These are phyloP conservation scores for Pseudoatta argentina DNA, from an alignment of 1,140 invertebrate genomes.

Conservation along the genomic window DNA sequence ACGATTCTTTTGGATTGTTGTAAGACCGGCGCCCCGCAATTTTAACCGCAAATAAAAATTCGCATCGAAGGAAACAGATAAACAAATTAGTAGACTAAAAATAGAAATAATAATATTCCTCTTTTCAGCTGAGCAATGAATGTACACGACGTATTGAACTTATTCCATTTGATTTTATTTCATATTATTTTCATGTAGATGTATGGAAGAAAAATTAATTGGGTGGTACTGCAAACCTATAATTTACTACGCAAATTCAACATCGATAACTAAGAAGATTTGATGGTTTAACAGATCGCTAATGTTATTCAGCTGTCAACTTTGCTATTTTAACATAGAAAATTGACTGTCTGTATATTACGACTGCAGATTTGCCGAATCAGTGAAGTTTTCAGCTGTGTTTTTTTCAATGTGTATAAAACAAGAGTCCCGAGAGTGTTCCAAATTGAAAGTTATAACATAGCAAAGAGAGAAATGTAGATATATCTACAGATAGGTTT, in stretches of 20 bases:
- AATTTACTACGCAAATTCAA: no score
- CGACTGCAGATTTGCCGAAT: no score
- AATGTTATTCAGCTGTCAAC: no score
- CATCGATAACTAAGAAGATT: no score
- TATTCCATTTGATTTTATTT: background rate
- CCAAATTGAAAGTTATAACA: background rate
- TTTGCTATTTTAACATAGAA: no score
- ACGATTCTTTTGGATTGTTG: slow-evolving; percentile 73
- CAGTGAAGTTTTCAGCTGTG: no score
- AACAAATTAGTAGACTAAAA: slow-evolving; percentile 10
- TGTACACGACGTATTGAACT: background rate
- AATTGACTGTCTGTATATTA: no score
- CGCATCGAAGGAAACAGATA: slow-evolving; percentile 14
- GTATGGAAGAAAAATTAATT: no score
- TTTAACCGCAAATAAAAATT: slow-evolving; percentile 43
- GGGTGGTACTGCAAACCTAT: no score
- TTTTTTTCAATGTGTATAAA: background rate
- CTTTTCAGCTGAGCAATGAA: background rate
- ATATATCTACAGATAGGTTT: background rate
- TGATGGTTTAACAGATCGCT: no score
- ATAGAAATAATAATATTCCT: slow-evolving; percentile 4
- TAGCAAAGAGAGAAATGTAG: background rate
- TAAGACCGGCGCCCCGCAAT: slow-evolving; percentile 53
- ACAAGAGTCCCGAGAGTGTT: background rate
- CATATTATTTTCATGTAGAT: background rate